Evolutionary conservation across 2,113 vertebrate genomes (phyloP).

Genomic region (Lucifuga dentata): DNA sequence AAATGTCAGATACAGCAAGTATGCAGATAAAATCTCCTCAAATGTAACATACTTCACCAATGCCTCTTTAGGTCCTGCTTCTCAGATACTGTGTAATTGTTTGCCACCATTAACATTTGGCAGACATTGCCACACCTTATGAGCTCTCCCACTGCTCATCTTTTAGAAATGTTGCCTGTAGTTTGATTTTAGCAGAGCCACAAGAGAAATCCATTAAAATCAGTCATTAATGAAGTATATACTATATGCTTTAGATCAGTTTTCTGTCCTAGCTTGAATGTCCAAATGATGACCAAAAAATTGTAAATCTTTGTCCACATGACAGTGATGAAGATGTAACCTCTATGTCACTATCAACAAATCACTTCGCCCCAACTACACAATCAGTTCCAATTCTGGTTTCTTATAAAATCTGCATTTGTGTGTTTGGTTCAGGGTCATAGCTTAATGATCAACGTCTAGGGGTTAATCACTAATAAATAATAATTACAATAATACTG

Average conservation of each 20-base stretch:
- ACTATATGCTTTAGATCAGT: background rate
- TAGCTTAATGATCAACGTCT: constrained; percentile 31
- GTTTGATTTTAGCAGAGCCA: constrained; percentile 16
- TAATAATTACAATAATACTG: constrained; percentile 11
- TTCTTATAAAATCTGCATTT: constrained; percentile 23
- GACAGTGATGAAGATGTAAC: background rate
- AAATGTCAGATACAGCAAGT: constrained; percentile 16
- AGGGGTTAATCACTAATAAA: constrained; percentile 39
- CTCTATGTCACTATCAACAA: background rate
- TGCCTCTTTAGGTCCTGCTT: constrained; percentile 17
- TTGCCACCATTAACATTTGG: constrained; percentile 27
- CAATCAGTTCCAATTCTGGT: constrained; percentile 22
- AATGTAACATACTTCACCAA: constrained; percentile 7
- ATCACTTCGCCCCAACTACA: background rate
- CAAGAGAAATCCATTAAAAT: too few species aligned
- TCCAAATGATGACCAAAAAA: background rate
- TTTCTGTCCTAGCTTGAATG: background rate
- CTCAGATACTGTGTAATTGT: constrained; percentile 21
- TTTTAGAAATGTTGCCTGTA: background rate
- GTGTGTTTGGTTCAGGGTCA: constrained; percentile 20
- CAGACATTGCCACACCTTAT: constrained; percentile 5
- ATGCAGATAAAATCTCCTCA: background rate
- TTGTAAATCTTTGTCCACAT: background rate
- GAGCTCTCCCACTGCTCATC: constrained; percentile 1
- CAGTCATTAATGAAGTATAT: background rate